Evolutionary conservation across 2,888 invertebrate genomes (phyloP).

Genomic region (Carcina quercana): DNA sequence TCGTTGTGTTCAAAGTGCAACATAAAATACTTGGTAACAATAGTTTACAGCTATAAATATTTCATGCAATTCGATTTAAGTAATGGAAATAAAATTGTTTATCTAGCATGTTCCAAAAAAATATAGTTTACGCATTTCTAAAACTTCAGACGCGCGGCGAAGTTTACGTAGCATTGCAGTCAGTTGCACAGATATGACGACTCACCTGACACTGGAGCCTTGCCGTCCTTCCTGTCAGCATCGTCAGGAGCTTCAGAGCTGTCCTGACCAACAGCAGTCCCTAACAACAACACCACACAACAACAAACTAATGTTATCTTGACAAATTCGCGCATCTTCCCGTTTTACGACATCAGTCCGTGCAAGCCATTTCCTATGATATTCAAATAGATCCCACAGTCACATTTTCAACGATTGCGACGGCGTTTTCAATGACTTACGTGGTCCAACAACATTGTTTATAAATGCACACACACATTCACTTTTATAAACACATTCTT

Average conservation of each 20-base stretch:
- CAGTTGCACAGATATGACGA: conserved; percentile 2
- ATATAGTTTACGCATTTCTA: background rate
- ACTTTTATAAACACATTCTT: conserved; percentile 2
- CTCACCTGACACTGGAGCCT: conserved; percentile 47
- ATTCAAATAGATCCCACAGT: conserved; percentile 36
- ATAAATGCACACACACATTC: conserved; percentile 4
- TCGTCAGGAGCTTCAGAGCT: conserved; percentile 32
- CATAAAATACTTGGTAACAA: too few relatives aligned
- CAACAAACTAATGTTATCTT: conserved; percentile 57
- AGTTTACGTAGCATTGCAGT: background rate
- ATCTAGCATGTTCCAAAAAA: too few relatives aligned
- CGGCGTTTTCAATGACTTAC: conserved; percentile 38
- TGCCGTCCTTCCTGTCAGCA: conserved; percentile 46
- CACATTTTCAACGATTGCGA: conserved; percentile 61
- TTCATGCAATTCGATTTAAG: too few relatives aligned
- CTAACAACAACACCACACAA: conserved; percentile 47
- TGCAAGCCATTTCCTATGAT: conserved; percentile 41
- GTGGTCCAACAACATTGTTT: conserved; percentile 11
- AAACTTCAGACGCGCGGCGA: background rate
- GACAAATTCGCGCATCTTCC: conserved; percentile 59
- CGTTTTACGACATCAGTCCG: conserved; percentile 31
- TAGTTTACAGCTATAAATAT: too few relatives aligned
- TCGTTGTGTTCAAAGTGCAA: too few relatives aligned
- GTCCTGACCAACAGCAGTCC: conserved; percentile 45
- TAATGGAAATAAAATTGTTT: too few relatives aligned